Conservation (phyloP, 1,140 invertebrate genomes). For the Plectrocnemia conspersa region DNA sequence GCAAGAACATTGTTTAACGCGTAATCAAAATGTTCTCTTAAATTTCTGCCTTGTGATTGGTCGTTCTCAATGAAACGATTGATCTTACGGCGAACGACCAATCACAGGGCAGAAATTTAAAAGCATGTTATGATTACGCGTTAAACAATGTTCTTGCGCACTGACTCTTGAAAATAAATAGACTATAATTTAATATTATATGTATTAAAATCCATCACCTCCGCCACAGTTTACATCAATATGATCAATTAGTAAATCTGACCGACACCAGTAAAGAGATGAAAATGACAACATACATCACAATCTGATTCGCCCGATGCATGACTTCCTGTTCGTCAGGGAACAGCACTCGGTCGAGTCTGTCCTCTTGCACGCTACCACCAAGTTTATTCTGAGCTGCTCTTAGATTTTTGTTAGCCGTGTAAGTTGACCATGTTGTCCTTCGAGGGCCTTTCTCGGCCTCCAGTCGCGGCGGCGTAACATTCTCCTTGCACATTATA, state of each 20-base stretch:
- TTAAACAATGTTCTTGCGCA: no score
- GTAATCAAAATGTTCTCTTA: no score
- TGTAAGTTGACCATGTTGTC: constrained; percentile 16
- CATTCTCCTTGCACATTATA: constrained; percentile 39
- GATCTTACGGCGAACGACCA: no score
- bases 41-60: no score
- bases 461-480: constrained; percentile 32
- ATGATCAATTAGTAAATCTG: constrained; percentile 16
- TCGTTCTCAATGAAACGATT: no score
- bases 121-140: no score
- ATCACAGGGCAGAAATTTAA: no score
- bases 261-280: constrained; percentile 15
- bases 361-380: constrained; percentile 33
- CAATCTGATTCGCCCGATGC: constrained; percentile 77
- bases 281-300: constrained; percentile 64
- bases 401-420: constrained; percentile 21
- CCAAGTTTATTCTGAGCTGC: constrained; percentile 12
- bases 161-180: no score
- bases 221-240: constrained; percentile 9
- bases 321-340: constrained; percentile 72
- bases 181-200: no score
- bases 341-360: constrained; percentile 55
- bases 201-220: no score
- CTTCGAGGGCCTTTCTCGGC: constrained; percentile 30
- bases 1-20: no score